phyloP scores from a whole-genome alignment of 23 tunicate genomes.

The Corella eumyota region DNA sequence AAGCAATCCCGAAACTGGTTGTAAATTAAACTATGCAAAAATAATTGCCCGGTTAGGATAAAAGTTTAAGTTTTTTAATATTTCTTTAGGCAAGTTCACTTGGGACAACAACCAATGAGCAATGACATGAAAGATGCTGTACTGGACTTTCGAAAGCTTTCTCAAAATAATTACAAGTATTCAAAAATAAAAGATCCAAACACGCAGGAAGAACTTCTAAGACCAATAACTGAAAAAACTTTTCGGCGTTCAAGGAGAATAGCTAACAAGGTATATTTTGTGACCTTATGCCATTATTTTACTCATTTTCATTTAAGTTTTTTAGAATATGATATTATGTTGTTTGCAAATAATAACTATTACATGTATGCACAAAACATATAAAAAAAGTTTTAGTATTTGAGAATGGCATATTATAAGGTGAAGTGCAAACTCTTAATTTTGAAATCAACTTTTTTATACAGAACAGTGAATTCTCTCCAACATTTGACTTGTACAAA shows the following conservation, averaged over 20 bases:
- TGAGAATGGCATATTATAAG: background rate
- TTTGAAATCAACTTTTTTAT: no score
- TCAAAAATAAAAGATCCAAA: conserved; percentile 26
- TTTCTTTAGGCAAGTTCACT: conserved; percentile 79
- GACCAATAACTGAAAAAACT: conserved; percentile 5
- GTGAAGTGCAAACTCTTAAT: background rate
- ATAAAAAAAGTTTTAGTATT: background rate
- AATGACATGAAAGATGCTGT: conserved; percentile 15
- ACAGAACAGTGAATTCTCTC: background rate
- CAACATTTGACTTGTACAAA: conserved; percentile 64
- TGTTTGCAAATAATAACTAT: no score
- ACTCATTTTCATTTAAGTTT: background rate
- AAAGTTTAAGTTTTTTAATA: background rate
- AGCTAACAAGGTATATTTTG: conserved; percentile 14
- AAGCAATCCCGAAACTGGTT: no score
- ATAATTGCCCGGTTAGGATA: background rate
- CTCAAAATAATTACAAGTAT: conserved; percentile 31
- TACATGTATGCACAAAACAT: no score
- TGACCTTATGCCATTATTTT: background rate
- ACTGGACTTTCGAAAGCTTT: conserved; percentile 30
- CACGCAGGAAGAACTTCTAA: conserved; percentile 22
- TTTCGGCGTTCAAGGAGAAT: conserved; percentile 9
- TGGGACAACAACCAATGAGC: conserved; percentile 38
- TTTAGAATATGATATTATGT: no score
- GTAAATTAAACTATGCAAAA: background rate